These are phyloP conservation scores for Drosophila seguyi DNA, from an alignment of 1,140 invertebrate genomes.

Conservation along the genomic window DNA sequence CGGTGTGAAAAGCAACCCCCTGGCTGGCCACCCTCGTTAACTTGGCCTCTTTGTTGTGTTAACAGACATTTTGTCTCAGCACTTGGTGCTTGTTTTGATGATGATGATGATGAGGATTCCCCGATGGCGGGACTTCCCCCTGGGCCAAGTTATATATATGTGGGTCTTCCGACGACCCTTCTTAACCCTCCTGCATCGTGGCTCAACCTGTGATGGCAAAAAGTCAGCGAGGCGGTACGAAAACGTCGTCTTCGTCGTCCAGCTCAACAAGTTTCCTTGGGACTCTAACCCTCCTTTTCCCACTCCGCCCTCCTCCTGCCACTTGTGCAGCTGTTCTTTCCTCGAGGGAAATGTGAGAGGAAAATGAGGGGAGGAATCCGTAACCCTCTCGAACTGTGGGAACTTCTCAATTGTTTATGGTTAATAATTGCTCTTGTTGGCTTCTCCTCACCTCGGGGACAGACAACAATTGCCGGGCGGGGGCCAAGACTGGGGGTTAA, in stretches of 20 bases:
- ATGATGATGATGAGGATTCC: conserved; percentile 39
- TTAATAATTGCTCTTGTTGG: conserved; percentile 83
- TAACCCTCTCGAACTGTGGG: conserved; percentile 71
- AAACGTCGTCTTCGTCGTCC: conserved; percentile 34
- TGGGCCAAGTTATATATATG: conserved; percentile 45
- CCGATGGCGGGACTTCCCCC: conserved; percentile 26
- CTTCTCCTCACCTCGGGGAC: conserved; percentile 72
- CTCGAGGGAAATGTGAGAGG: conserved; percentile 8
- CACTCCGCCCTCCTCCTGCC: not conserved
- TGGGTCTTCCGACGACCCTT: conserved; percentile 28
- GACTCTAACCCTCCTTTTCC: conserved; percentile 36
- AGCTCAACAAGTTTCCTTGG: conserved; percentile 74
- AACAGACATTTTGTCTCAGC: conserved; percentile 63
- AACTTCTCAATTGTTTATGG: conserved; percentile 82
- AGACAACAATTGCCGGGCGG: conserved; percentile 29
- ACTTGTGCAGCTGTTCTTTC: conserved; percentile 75
- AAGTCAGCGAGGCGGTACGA: conserved; percentile 72
- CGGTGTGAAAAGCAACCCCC: conserved; percentile 24
- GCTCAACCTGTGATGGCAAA: conserved; percentile 25
- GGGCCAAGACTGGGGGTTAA: conserved; percentile 1
- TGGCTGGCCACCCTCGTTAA: conserved; percentile 12
- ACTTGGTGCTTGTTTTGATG: conserved; percentile 36
- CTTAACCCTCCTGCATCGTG: conserved; percentile 5
- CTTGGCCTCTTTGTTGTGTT: conserved; percentile 43
- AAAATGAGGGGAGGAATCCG: conserved; percentile 41